A percentile compares a stretch with the other conserved stretches of the same genome.
These are phyloP conservation scores for Scolopax bukidnonensis DNA, from an alignment of 2,797 vertebrate species.

Conservation along the genomic window DNA sequence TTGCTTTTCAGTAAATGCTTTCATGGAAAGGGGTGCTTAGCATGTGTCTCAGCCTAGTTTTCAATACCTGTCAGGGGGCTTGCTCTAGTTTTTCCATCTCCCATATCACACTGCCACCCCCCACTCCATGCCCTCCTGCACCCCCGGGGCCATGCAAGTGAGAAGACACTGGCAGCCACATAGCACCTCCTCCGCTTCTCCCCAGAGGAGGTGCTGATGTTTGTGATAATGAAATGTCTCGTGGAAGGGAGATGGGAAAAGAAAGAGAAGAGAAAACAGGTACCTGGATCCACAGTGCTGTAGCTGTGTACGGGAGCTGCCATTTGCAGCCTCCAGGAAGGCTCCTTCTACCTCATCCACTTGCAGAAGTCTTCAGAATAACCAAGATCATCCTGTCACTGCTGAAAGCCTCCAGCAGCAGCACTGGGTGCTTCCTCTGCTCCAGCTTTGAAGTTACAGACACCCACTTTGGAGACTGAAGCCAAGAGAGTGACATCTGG, in stretches of 20 bases:
- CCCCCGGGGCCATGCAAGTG: fast-evolving
- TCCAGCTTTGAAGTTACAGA: neutral
- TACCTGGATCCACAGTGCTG: neutral
- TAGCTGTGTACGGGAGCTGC: neutral
- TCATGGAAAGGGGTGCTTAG: neutral
- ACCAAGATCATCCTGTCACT: neutral
- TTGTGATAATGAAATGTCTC: neutral
- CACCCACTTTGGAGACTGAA: neutral
- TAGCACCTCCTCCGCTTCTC: fast-evolving
- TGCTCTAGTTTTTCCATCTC: neutral
- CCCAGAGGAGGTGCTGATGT: neutral
- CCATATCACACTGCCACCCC: no score
- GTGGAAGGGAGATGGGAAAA: neutral
- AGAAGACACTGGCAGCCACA: neutral
- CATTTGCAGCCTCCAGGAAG: neutral
- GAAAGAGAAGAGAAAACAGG: neutral
- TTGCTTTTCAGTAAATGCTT: neutral
- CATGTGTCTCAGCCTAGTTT: neutral
- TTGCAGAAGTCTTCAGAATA: neutral
- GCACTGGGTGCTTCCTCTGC: neutral
- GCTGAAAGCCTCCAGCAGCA: neutral
- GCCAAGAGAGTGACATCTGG: neutral
- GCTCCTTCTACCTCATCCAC: neutral
- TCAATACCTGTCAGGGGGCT: neutral
- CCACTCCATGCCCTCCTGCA: fast-evolving